Percentiles rank a stretch among this genome's conserved stretches.
Conservation (phyloP, 30 jellyfish, hydroid and myxozoan genomes). For the Calvadosia cruxmelitensis region DNA sequence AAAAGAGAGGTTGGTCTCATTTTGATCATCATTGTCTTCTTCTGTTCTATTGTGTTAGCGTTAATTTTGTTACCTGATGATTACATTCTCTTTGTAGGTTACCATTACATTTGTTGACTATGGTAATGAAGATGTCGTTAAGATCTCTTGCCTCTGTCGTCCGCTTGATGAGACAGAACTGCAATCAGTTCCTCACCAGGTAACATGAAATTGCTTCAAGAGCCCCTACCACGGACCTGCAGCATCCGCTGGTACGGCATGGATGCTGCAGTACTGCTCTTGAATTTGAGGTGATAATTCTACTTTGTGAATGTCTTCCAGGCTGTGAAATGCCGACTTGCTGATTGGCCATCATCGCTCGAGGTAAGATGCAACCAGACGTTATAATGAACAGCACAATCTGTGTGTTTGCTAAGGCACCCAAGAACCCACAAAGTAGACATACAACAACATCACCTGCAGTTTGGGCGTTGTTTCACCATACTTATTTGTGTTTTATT, state of each 20-base stretch:
- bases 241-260: too few species aligned
- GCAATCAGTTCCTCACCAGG: slow-evolving; percentile 66
- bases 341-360: slow-evolving; percentile 20
- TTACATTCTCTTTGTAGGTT: slow-evolving; percentile 21
- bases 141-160: slow-evolving; percentile 20
- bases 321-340: slow-evolving; percentile 26
- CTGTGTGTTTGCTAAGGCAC: too few species aligned
- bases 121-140: slow-evolving; percentile 52
- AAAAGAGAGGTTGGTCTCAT: background rate
- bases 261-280: too few species aligned
- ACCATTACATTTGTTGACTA: slow-evolving; percentile 64
- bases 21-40: background rate
- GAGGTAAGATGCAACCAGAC: slow-evolving; percentile 11
- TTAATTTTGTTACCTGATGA: background rate
- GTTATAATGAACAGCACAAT: too few species aligned
- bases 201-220: background rate
- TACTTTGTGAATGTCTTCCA: background rate
- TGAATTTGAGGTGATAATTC: background rate
- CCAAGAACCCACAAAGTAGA: too few species aligned
- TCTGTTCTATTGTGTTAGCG: background rate
- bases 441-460: too few species aligned
- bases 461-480: too few species aligned
- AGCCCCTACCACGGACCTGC: too few species aligned
- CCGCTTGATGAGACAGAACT: slow-evolving; percentile 50
- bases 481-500: too few species aligned